Evolutionary conservation across 1,140 invertebrate species (phyloP), one percentile per base, ranked within the genome.

Genomic region (Trissolcus basalis): DNA sequence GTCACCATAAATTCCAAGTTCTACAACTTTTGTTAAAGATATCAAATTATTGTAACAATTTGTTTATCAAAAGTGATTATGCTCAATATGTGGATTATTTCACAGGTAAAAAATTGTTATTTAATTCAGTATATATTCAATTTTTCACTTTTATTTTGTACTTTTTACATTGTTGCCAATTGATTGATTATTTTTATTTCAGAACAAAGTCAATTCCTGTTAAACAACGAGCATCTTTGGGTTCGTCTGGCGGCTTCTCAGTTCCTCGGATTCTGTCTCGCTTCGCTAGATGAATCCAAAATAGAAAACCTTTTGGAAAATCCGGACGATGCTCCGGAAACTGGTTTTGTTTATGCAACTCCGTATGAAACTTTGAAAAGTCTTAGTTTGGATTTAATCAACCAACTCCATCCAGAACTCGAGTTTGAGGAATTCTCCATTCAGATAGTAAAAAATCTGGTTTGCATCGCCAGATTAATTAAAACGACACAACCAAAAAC

Each of bases 191-290:
- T 41, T 36, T 60, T 88, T 79, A 15, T 67, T 89, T 81, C 80
- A 86, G 88, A 88, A 65, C 80, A 88, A 51, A 78, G 87, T 68
- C 89, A 91, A 53, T 84, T 86, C 10, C 83, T 93, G 13, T 80
- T 92, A 7, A 85, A 79, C 2, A 89, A 94, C 83, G 90, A 91
- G 12, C 93, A 94, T 81, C 85, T 90, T 36, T 94, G 93, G 93
- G 93, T 97, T 1, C 91, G 96, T 55, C 87, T 96, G 45, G 90
- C 91, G 55, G 90, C 94, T 10, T 90, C 91, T 1, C 94, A 96
- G 82, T 89, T 96, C 39, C 84, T 97, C 15, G 93, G 93, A 2
- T 89, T 92, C 15, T 88, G 96, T 47, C 88, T 97, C 35, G 88
- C 90, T 4, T 80, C 89, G 0, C 90, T 93, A 60, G 90, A 94